These are phyloP conservation scores for Oryzias curvinotus DNA, from an alignment of 2,113 vertebrate genomes.

Conservation along the genomic window DNA sequence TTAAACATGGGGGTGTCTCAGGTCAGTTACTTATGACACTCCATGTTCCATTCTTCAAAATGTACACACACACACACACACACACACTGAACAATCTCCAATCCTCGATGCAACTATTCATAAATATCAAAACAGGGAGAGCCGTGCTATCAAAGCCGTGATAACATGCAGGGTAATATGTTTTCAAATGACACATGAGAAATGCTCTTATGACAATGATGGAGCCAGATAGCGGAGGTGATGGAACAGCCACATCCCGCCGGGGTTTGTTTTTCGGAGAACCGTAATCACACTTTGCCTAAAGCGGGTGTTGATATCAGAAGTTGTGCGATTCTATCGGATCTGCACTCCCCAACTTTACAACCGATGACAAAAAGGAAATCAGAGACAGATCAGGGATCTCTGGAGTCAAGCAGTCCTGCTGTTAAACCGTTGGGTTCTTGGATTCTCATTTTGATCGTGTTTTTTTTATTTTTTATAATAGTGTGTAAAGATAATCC, in stretches of 20 bases:
- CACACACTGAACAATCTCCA: conserved; percentile 56
- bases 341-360: conserved; percentile 37
- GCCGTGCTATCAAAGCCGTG: conserved; percentile 60
- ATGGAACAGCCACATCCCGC: conserved; percentile 53
- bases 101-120: conserved; percentile 65
- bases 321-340: conserved; percentile 49
- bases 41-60: conserved; percentile 64
- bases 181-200: conserved; percentile 66
- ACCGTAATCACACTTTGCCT: conserved; percentile 57
- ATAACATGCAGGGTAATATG: conserved; percentile 62
- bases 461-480: too few relatives aligned
- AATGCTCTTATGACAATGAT: conserved; percentile 70
- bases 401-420: conserved; percentile 77
- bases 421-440: conserved; percentile 54
- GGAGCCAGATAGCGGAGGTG: conserved; percentile 63
- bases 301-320: conserved; percentile 49
- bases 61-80: conserved; percentile 33
- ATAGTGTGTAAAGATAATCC: too few relatives aligned
- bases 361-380: not conserved
- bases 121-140: conserved; percentile 66
- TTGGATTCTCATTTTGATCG: too few relatives aligned
- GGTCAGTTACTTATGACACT: conserved; percentile 74
- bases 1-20: conserved; percentile 74
- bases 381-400: conserved; percentile 1
- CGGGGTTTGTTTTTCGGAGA: conserved; percentile 47